phyloP scores from a whole-genome alignment of 2,113 vertebrate species.

The Herpetotheres cachinnans region DNA sequence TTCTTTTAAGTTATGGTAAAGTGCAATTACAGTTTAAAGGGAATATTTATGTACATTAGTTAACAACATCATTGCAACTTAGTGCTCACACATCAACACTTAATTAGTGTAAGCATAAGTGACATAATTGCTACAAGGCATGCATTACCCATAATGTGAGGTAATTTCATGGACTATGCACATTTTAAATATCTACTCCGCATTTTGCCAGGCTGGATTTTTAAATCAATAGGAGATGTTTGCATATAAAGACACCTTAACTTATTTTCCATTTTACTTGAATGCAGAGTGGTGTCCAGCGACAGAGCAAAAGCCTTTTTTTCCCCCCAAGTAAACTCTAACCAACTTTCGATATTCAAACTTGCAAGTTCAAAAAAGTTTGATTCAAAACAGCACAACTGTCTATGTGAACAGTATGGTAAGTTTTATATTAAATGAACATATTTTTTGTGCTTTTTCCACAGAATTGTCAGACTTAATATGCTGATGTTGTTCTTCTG shows the following conservation, averaged over 20 bases:
- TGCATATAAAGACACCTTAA: conserved; percentile 45
- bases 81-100: conserved; percentile 81
- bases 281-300: neutral
- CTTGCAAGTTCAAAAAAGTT: neutral
- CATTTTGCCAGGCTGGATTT: conserved; percentile 68
- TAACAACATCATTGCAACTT: conserved; percentile 82
- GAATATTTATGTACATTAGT: conserved; percentile 85
- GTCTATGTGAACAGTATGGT: neutral
- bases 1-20: conserved; percentile 70
- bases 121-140: conserved; percentile 85
- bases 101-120: conserved; percentile 84
- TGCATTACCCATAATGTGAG: conserved; percentile 79
- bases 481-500: neutral
- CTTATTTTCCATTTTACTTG: neutral
- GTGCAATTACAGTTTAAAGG: conserved; percentile 80
- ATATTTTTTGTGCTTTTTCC: neutral
- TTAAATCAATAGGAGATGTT: conserved; percentile 73
- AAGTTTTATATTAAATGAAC: neutral
- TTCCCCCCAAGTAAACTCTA: neutral
- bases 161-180: conserved; percentile 81
- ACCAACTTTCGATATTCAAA: neutral
- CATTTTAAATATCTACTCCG: conserved; percentile 79
- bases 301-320: neutral
- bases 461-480: neutral
- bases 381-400: neutral